These are phyloP conservation scores for Pachycephus smyrnensis DNA, from an alignment of 2,888 invertebrate species.

Conservation along the genomic window DNA sequence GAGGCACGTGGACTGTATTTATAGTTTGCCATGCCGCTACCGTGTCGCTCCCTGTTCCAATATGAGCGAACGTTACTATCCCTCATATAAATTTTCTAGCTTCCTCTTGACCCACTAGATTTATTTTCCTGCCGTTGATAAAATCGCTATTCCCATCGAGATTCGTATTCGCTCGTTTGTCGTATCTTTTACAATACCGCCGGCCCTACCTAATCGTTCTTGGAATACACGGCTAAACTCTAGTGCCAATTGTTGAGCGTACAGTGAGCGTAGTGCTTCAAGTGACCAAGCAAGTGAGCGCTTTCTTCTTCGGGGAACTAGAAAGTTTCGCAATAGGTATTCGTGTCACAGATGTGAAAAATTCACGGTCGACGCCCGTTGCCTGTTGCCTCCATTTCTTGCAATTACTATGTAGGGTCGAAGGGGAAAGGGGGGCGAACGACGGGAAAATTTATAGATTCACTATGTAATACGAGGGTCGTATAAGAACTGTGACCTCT, in stretches of 20 bases:
- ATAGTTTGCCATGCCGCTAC: slow-evolving; percentile 1
- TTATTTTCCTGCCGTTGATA: background rate
- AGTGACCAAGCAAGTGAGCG: background rate
- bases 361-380: background rate
- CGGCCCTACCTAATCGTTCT: background rate
- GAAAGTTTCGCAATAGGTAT: slow-evolving; percentile 10
- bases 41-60: background rate
- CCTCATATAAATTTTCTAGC: background rate
- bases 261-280: background rate
- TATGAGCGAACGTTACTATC: background rate
- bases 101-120: background rate
- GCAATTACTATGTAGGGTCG: background rate
- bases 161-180: background rate
- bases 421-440: background rate
- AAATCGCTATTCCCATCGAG: background rate
- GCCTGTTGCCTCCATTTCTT: background rate
- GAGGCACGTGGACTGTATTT: slow-evolving; percentile 5
- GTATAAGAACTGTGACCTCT: background rate
- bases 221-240: background rate
- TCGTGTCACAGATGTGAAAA: slow-evolving; percentile 7
- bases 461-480: background rate
- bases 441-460: background rate
- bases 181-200: background rate
- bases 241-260: background rate
- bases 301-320: background rate